These are phyloP conservation scores for Thaleichthys pacificus DNA, from an alignment of 2,797 vertebrate species.

Conservation along the genomic window DNA sequence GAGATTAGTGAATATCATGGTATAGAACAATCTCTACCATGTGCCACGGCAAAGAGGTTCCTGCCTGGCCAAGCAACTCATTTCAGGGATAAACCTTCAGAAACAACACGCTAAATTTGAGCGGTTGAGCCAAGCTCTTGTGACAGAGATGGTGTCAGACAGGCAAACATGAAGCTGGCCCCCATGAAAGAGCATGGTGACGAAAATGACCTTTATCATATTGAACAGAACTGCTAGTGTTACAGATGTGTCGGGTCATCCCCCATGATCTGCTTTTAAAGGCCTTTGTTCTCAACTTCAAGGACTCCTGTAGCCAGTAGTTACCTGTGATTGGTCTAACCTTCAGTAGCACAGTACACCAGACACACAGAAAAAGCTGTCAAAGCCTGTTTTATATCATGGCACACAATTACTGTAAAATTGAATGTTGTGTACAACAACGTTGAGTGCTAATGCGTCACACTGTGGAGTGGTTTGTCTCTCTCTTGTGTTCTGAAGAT, in stretches of 20 bases:
- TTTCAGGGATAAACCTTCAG: slow-evolving; percentile 34
- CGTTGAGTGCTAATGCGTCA: no score
- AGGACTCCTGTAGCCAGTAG: slow-evolving; percentile 52
- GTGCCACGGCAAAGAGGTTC: slow-evolving; percentile 31
- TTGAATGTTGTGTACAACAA: no score
- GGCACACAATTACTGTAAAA: no score
- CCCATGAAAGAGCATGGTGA: slow-evolving; percentile 14
- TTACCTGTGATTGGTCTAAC: slow-evolving; percentile 13
- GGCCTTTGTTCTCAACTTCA: slow-evolving; percentile 1
- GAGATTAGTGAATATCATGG: slow-evolving; percentile 48
- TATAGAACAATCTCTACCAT: slow-evolving; percentile 32
- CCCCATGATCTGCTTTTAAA: slow-evolving; percentile 10
- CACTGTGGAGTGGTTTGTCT: no score
- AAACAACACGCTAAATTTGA: slow-evolving; percentile 42
- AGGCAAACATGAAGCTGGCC: slow-evolving; percentile 14
- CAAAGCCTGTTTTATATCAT: no score
- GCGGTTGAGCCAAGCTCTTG: slow-evolving; percentile 27
- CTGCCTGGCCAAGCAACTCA: slow-evolving; percentile 36
- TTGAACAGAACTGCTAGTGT: background rate
- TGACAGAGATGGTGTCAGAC: slow-evolving; percentile 16
- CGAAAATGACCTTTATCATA: slow-evolving; percentile 15
- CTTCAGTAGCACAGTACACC: background rate
- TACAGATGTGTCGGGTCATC: slow-evolving; percentile 4
- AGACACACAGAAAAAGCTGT: background rate
- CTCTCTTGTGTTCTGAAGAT: no score